phyloP scores from a whole-genome alignment of 2,888 invertebrate species.

The Elysia crispata region DNA sequence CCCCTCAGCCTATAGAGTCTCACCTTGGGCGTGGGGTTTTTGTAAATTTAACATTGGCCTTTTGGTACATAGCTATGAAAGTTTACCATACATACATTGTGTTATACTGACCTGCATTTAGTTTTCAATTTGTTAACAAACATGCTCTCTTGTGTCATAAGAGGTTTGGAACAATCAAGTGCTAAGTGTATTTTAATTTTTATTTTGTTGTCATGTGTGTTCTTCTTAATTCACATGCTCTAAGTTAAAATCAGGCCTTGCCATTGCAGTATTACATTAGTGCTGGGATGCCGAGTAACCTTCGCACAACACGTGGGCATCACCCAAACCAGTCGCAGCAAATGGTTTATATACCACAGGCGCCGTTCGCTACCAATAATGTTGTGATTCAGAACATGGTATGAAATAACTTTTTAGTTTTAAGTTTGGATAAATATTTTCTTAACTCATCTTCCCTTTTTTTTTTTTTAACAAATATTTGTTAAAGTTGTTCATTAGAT shows the following conservation, averaged over 20 bases:
- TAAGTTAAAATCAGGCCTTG: conserved; percentile 35
- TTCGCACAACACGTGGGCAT: background rate
- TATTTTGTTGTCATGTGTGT: background rate
- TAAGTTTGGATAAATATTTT: background rate
- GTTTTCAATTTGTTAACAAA: too few relatives aligned
- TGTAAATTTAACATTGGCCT: too few relatives aligned
- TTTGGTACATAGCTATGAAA: too few relatives aligned
- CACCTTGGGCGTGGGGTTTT: too few relatives aligned
- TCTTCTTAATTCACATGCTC: background rate
- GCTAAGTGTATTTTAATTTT: too few relatives aligned
- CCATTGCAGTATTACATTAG: conserved; percentile 43
- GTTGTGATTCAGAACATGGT: conserved; percentile 40
- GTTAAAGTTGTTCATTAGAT: too few relatives aligned
- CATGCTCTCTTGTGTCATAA: too few relatives aligned
- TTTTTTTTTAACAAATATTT: too few relatives aligned
- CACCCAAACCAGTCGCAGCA: background rate
- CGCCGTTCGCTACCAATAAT: conserved; percentile 14
- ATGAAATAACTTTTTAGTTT: background rate
- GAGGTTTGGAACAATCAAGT: too few relatives aligned
- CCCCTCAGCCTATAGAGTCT: too few relatives aligned
- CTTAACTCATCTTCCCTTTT: background rate
- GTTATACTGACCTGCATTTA: too few relatives aligned
- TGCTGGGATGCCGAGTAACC: background rate
- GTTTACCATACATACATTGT: too few relatives aligned
- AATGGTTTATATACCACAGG: conserved; percentile 30